Evolutionary conservation across 2,113 vertebrate species (phyloP).

Genomic region (Marmota monax): DNA sequence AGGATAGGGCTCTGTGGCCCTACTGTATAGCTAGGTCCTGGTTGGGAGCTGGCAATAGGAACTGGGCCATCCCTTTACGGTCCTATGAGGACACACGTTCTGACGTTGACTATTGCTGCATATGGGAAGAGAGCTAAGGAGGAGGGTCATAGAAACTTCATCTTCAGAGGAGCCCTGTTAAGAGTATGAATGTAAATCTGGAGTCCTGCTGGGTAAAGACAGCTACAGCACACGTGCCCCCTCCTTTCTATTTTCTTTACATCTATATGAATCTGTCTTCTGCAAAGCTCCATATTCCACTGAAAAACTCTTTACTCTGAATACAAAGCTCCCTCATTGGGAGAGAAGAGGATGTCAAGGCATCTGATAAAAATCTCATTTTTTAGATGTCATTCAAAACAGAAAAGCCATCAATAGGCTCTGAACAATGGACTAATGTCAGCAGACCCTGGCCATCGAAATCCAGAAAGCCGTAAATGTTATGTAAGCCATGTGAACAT

Average conservation of each 20-base stretch:
- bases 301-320: not conserved
- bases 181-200: rapidly evolving
- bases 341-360: not conserved
- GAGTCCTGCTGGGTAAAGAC: not conserved
- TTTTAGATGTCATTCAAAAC: not conserved
- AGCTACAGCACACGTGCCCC: too few species aligned
- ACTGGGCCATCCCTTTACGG: not conserved
- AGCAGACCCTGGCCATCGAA: not conserved
- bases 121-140: not conserved
- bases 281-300: not conserved
- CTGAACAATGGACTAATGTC: not conserved
- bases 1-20: too few species aligned
- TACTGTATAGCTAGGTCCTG: rapidly evolving
- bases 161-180: not conserved
- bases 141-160: not conserved
- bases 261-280: not conserved
- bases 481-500: not conserved
- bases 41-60: not conserved
- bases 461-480: not conserved
- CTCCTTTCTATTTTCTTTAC: too few species aligned
- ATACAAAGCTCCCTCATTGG: not conserved
- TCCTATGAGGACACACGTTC: not conserved
- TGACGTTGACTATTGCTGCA: not conserved
- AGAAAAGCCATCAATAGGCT: not conserved
- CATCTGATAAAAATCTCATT: not conserved